Conservation (phyloP, 2,797 vertebrate genomes). For the Muraenolepis orangiensis region DNA sequence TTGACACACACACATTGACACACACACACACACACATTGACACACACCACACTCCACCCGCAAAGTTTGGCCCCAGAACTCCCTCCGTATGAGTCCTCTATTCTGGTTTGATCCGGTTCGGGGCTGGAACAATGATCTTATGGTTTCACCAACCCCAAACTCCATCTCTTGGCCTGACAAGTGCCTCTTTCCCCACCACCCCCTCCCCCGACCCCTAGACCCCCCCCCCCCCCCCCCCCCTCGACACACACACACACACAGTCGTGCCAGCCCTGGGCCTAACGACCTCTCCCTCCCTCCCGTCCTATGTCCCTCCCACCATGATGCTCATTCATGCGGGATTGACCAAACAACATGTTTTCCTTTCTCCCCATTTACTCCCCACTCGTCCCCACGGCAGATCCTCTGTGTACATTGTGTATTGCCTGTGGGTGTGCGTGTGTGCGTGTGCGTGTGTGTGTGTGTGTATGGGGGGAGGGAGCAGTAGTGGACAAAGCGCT, state of each 20-base stretch:
- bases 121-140: slow-evolving; percentile 44
- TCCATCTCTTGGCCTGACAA: slow-evolving; percentile 28
- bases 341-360: slow-evolving; percentile 54
- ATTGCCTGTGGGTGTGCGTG: slow-evolving; percentile 61
- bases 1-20: neutral
- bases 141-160: slow-evolving; percentile 47
- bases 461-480: slow-evolving; percentile 53
- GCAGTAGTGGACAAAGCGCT: slow-evolving; percentile 15
- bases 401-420: slow-evolving; percentile 53
- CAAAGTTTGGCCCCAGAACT: slow-evolving; percentile 28
- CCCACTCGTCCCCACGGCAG: slow-evolving; percentile 59
- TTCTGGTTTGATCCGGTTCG: slow-evolving; percentile 36
- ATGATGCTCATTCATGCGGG: slow-evolving; percentile 53
- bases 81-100: slow-evolving; percentile 5
- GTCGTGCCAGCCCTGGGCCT: slow-evolving; percentile 22
- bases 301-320: slow-evolving; percentile 11
- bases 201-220: slow-evolving; percentile 5
- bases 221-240: too few relatives aligned
- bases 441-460: too few relatives aligned
- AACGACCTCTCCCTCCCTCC: slow-evolving; percentile 37
- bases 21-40: neutral
- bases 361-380: slow-evolving; percentile 23
- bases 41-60: slow-evolving; percentile 15
- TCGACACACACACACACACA: too few relatives aligned
- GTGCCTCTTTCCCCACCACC: slow-evolving; percentile 26